Conservation (phyloP, 1,140 invertebrate genomes). For the Drosophila repleta region DNA sequence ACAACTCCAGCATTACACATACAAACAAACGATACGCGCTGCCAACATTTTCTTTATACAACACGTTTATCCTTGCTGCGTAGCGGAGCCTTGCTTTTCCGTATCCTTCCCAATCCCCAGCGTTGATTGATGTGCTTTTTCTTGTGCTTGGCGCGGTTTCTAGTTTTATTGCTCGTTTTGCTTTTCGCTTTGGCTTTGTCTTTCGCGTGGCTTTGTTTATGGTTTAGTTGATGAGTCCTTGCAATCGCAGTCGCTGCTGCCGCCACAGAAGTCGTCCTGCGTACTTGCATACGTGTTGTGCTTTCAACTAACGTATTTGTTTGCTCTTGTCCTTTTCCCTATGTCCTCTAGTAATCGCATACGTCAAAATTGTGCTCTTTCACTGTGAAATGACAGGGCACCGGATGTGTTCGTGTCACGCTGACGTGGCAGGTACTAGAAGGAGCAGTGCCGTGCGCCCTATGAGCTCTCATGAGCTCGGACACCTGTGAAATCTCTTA, state of each 20-base stretch:
- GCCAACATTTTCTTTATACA: conserved; percentile 58
- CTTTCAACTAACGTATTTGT: conserved; percentile 31
- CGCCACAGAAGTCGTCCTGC: conserved; percentile 2
- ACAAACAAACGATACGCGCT: conserved; percentile 14
- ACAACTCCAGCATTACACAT: conserved; percentile 23
- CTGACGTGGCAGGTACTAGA: conserved; percentile 44
- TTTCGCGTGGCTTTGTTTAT: conserved; percentile 43
- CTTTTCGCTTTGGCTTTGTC: conserved; percentile 27
- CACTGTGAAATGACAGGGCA: conserved; percentile 66
- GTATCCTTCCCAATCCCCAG: conserved; percentile 27
- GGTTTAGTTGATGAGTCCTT: conserved; percentile 38
- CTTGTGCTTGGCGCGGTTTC: conserved; percentile 59
- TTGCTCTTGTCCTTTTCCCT: conserved; percentile 24
- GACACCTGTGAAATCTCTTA: conserved; percentile 32
- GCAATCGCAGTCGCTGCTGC: conserved; percentile 4
- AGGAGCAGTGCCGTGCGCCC: background rate
- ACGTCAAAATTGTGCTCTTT: conserved; percentile 79
- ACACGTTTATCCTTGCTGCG: conserved; percentile 65
- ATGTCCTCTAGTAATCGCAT: conserved; percentile 69
- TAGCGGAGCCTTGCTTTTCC: conserved; percentile 25
- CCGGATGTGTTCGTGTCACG: conserved; percentile 55
- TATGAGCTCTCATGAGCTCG: background rate
- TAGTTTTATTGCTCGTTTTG: conserved; percentile 77
- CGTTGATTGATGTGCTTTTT: conserved; percentile 78
- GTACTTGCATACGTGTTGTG: conserved; percentile 24